Conservation (phyloP, 2,888 invertebrate species). For the Quadroppia sp. region DNA sequence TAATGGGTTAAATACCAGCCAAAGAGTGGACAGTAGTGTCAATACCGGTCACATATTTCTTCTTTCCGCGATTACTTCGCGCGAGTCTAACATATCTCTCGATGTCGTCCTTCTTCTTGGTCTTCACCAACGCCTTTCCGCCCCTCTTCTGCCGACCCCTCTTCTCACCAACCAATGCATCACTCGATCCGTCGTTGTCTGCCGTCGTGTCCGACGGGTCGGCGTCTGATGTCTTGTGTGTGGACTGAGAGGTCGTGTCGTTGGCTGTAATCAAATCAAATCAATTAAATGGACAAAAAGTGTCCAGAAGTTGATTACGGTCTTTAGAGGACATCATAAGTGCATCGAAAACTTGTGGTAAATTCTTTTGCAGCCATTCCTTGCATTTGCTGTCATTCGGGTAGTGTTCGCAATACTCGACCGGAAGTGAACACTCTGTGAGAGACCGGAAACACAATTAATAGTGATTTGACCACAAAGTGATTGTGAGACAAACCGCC, state of each 20-base stretch:
- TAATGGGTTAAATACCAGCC: not conserved
- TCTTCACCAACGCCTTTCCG: conserved; percentile 90
- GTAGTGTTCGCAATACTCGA: conserved; percentile 93
- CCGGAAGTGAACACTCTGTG: conserved; percentile 47
- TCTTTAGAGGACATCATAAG: conserved; percentile 14
- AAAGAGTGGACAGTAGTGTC: not conserved
- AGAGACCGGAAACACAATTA: conserved; percentile 37
- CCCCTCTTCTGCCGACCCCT: conserved; percentile 95
- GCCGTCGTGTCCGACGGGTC: conserved; percentile 38
- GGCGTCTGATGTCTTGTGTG: not conserved
- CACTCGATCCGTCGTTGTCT: conserved; percentile 42
- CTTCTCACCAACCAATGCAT: conserved; percentile 70
- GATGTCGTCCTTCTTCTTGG: conserved; percentile 72
- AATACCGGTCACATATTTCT: conserved; percentile 82
- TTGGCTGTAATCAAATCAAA: not conserved
- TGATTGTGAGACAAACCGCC: conserved; percentile 56
- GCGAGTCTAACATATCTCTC: conserved; percentile 80
- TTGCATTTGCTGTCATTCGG: conserved; percentile 97
- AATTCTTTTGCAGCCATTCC: conserved; percentile 88
- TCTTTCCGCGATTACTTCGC: conserved; percentile 90
- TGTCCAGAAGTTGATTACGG: not conserved
- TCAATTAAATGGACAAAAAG: not conserved
- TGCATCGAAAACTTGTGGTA: conserved; percentile 81
- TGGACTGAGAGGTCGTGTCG: not conserved
- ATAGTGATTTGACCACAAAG: not conserved